Evolutionary conservation across 2,113 vertebrate species (phyloP).

Genomic region (Nymphicus hollandicus): DNA sequence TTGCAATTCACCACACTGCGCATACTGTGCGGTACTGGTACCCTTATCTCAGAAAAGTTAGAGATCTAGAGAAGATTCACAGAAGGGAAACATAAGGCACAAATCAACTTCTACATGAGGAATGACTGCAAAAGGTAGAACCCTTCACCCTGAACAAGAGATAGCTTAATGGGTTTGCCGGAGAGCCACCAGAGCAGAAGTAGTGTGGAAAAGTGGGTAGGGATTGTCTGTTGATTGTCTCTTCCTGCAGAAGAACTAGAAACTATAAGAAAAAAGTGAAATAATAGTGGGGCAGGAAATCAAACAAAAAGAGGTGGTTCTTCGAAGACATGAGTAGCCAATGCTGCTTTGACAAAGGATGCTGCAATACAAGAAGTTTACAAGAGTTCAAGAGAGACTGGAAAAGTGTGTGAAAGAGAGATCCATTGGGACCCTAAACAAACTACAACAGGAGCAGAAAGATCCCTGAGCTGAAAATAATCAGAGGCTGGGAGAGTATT

Average conservation of each 20-base stretch:
- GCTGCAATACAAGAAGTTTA: neutral
- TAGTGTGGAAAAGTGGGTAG: neutral
- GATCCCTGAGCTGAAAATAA: neutral
- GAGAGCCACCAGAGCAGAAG: neutral
- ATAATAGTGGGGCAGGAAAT: neutral
- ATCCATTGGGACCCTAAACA: neutral
- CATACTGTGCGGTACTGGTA: neutral
- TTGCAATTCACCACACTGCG: neutral
- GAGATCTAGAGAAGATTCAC: neutral
- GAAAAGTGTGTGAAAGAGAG: neutral
- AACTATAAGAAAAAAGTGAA: neutral
- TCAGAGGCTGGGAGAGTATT: neutral
- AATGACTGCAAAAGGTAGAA: neutral
- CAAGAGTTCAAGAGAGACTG: neutral
- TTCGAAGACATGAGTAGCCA: neutral
- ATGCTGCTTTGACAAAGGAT: neutral
- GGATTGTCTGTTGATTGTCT: neutral
- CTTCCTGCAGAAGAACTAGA: neutral
- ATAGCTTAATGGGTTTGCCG: neutral
- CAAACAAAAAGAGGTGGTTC: neutral
- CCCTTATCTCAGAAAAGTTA: neutral
- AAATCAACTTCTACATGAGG: neutral
- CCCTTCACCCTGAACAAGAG: neutral
- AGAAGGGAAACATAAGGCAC: neutral
- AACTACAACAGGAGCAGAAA: neutral